Evolutionary conservation across 2,113 vertebrate species (phyloP).

Genomic region (Seriola dumerili): DNA sequence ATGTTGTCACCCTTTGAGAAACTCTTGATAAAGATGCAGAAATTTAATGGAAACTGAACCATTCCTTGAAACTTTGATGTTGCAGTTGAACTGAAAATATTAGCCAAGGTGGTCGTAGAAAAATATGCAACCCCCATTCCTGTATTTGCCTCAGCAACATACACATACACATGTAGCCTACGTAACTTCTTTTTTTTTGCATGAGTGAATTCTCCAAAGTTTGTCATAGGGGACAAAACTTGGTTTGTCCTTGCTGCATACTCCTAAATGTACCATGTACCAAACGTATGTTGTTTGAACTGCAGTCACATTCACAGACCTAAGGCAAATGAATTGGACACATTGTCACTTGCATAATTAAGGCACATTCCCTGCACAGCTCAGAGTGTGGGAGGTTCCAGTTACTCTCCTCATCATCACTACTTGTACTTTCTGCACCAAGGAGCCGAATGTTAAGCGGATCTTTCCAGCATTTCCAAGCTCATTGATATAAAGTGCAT

Average conservation of each 20-base stretch:
- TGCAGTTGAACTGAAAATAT: not conserved
- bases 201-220: slow-evolving; percentile 5
- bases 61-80: too few relatives aligned
- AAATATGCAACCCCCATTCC: not conserved
- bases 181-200: not conserved
- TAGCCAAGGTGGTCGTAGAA: not conserved
- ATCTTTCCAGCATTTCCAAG: slow-evolving; percentile 45
- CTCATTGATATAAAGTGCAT: slow-evolving; percentile 72
- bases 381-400: slow-evolving; percentile 35
- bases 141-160: not conserved
- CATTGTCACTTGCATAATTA: slow-evolving; percentile 61
- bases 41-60: too few relatives aligned
- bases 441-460: slow-evolving; percentile 54
- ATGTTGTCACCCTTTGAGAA: not conserved
- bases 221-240: slow-evolving; percentile 20
- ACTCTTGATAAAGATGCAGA: not conserved
- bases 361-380: slow-evolving; percentile 14
- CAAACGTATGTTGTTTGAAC: not conserved
- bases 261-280: not conserved
- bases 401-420: slow-evolving; percentile 50
- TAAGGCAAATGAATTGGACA: slow-evolving; percentile 39
- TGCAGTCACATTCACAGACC: slow-evolving; percentile 19
- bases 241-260: slow-evolving; percentile 23
- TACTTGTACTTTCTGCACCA: slow-evolving; percentile 40
- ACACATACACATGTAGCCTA: slow-evolving; percentile 1